These are phyloP conservation scores for Cyclargus thomasi DNA, from an alignment of 1,140 invertebrate genomes.

Conservation along the genomic window DNA sequence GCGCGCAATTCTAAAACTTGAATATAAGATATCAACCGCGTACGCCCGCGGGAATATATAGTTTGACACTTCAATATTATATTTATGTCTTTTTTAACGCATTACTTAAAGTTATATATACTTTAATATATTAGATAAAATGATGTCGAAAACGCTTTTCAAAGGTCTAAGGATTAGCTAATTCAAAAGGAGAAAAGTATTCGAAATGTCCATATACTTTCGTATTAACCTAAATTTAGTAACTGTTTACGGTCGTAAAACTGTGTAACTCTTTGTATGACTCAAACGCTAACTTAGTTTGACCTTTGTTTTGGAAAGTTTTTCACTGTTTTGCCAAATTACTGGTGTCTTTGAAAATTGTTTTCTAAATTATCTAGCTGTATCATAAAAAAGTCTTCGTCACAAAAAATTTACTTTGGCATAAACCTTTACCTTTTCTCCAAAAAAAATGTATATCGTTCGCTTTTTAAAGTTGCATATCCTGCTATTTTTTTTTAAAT, in stretches of 20 bases:
- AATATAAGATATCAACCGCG: constrained; percentile 15
- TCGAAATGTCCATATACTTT: not conserved
- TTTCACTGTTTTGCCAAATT: not conserved
- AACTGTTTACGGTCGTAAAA: constrained; percentile 3
- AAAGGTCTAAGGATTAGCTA: not conserved
- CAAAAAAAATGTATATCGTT: no score
- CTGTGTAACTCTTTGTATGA: not conserved
- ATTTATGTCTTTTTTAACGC: not conserved
- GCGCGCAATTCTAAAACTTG: constrained; percentile 19
- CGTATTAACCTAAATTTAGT: not conserved
- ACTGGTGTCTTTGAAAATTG: not conserved
- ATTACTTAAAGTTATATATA: not conserved
- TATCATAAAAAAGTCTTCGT: no score
- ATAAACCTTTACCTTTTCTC: no score
- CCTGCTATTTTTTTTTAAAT: not conserved
- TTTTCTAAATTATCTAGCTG: no score
- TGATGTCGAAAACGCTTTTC: no score
- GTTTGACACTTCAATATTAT: not conserved
- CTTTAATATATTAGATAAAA: no score
- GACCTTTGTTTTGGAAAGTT: not conserved
- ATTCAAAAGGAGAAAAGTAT: not conserved
- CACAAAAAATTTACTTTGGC: no score
- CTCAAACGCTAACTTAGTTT: not conserved
- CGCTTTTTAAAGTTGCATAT: no score
- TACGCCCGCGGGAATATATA: constrained; percentile 2